Evolutionary conservation across 1,140 invertebrate genomes (phyloP).

Genomic region (Papilio machaon): DNA sequence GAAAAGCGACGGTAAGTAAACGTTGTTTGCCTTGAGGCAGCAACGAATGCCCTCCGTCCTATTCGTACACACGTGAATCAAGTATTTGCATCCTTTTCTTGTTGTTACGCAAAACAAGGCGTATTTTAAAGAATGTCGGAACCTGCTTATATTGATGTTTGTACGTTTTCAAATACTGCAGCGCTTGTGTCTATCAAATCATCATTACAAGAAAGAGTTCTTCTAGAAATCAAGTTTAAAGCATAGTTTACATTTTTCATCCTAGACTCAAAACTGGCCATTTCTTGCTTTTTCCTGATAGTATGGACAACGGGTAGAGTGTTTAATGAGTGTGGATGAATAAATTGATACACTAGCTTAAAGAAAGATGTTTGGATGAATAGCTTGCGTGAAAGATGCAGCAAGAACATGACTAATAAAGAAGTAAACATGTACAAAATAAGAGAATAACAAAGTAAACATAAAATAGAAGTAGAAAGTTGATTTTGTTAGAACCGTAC

Average conservation of each 20-base stretch:
- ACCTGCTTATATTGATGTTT: conserved; percentile 52
- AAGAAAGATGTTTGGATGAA: background rate
- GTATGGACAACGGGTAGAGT: background rate
- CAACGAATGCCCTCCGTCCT: conserved; percentile 50
- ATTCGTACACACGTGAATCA: conserved; percentile 43
- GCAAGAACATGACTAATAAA: background rate
- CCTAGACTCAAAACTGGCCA: background rate
- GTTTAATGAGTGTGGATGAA: background rate
- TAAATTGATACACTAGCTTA: background rate
- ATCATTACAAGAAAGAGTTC: background rate
- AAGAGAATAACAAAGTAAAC: background rate
- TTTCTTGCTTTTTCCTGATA: too few species aligned
- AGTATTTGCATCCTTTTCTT: conserved; percentile 53
- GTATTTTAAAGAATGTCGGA: conserved; percentile 68
- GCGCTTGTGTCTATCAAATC: background rate
- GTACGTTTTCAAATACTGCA: conserved; percentile 52
- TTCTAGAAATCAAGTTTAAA: background rate
- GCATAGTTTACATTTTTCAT: background rate
- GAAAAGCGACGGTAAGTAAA: conserved; percentile 71
- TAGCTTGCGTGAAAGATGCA: background rate
- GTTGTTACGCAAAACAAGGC: conserved; percentile 66
- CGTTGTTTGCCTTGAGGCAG: conserved; percentile 75
- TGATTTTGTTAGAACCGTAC: conserved; percentile 37
- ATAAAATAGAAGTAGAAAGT: background rate
- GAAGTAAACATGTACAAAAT: background rate